A percentile compares a stretch with the other conserved stretches of the same genome.
These are phyloP conservation scores for Drosophila ogumai DNA, from an alignment of 1,140 invertebrate species.

Conservation along the genomic window DNA sequence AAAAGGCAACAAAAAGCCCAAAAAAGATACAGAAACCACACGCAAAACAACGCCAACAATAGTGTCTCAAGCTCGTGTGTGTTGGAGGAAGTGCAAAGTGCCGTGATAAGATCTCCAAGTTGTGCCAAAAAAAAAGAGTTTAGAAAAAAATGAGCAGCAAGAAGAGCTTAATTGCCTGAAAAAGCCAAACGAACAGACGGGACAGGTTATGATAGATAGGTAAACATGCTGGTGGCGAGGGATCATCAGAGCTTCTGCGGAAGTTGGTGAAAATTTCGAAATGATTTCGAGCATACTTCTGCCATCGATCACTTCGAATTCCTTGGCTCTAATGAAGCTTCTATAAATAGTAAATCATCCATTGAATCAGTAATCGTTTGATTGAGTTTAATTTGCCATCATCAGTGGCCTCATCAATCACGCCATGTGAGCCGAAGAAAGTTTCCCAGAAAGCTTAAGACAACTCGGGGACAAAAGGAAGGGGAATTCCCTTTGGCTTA, in stretches of 20 bases:
- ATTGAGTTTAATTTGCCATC: constrained; percentile 39
- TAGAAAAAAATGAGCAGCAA: constrained; percentile 48
- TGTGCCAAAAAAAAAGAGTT: constrained; percentile 36
- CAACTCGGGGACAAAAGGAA: constrained; percentile 10
- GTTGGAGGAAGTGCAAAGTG: constrained; percentile 65
- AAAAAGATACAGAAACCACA: constrained; percentile 16
- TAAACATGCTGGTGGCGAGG: constrained; percentile 20
- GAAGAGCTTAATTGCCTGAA: constrained; percentile 47
- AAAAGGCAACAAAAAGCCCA: neutral
- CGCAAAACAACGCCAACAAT: constrained; percentile 25
- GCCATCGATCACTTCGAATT: constrained; percentile 14
- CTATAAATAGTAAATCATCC: constrained; percentile 38
- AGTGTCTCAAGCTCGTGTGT: constrained; percentile 34
- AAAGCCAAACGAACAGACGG: constrained; percentile 3
- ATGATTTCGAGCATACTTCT: constrained; percentile 18
- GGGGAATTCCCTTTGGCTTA: constrained; percentile 22
- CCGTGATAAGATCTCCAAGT: constrained; percentile 51
- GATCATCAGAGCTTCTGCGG: constrained; percentile 25
- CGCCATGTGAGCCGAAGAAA: constrained; percentile 28
- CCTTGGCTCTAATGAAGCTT: constrained; percentile 19
- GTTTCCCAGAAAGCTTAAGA: constrained; percentile 27
- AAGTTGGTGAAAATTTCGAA: constrained; percentile 16
- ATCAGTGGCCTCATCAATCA: constrained; percentile 45
- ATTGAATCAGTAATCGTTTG: constrained; percentile 40
- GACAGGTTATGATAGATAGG: constrained; percentile 51